These are phyloP conservation scores for Drosophila prosaltans DNA, from an alignment of 1,140 invertebrate species.

Conservation along the genomic window DNA sequence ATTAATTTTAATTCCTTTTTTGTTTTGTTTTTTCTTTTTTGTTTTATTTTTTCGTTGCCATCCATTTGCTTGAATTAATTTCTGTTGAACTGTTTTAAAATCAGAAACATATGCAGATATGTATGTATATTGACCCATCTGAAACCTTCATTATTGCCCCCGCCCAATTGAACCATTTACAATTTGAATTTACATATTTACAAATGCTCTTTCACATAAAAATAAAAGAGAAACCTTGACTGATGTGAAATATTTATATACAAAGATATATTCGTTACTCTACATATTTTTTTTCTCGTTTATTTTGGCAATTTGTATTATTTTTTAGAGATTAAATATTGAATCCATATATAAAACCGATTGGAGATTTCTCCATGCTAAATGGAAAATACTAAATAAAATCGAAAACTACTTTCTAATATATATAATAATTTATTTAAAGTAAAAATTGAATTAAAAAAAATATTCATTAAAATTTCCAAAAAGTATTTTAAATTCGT, in stretches of 20 bases:
- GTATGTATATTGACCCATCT: neutral
- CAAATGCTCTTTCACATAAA: neutral
- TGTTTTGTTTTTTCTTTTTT: conserved; percentile 19
- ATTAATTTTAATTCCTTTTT: conserved; percentile 28
- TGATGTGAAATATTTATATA: too few relatives aligned
- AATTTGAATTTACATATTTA: conserved; percentile 1
- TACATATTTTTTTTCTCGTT: too few relatives aligned
- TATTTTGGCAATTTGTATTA: too few relatives aligned
- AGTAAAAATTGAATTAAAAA: too few relatives aligned
- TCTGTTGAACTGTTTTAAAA: conserved; percentile 8
- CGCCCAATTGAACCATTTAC: neutral
- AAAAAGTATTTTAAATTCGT: neutral
- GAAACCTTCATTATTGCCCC: neutral
- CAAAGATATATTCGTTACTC: too few relatives aligned
- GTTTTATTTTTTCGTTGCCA: conserved; percentile 16
- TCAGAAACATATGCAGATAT: conserved; percentile 5
- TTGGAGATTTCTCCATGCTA: too few relatives aligned
- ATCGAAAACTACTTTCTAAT: too few relatives aligned
- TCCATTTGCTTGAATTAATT: conserved; percentile 8
- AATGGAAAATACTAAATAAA: too few relatives aligned
- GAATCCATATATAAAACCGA: too few relatives aligned
- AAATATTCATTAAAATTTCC: neutral
- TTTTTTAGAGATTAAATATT: too few relatives aligned
- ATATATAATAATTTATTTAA: too few relatives aligned
- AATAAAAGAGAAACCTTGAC: too few relatives aligned